Conservation (phyloP, 2,888 invertebrate species). For the Muschampia plurimacula region DNA sequence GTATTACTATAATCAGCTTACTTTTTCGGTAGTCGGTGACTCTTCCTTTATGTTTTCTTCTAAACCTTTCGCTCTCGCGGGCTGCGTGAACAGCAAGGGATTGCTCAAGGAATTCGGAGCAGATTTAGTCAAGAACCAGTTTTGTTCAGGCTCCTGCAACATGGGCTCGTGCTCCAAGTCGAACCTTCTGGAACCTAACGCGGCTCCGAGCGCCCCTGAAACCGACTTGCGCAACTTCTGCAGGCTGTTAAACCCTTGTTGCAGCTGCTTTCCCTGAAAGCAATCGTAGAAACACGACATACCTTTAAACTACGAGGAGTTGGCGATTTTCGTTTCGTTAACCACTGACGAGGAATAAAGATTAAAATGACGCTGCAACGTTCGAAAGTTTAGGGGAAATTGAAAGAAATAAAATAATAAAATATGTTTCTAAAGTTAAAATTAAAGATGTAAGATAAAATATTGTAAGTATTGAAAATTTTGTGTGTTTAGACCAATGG, state of each 20-base stretch:
- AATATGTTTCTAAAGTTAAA: neutral
- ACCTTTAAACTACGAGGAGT: slow-evolving; percentile 79
- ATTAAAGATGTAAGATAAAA: neutral
- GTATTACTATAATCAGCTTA: too few relatives aligned
- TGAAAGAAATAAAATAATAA: too few relatives aligned
- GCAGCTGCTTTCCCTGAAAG: slow-evolving; percentile 81
- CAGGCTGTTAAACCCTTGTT: slow-evolving; percentile 87
- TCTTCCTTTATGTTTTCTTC: slow-evolving; percentile 75
- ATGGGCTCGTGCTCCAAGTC: slow-evolving; percentile 82
- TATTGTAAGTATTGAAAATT: neutral
- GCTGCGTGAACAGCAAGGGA: slow-evolving; percentile 72
- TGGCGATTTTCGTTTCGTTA: slow-evolving; percentile 47
- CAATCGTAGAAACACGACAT: slow-evolving; percentile 84
- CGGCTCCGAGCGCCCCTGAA: slow-evolving; percentile 86
- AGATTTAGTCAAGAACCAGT: slow-evolving; percentile 93
- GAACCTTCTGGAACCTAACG: slow-evolving; percentile 79
- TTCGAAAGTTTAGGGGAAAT: slow-evolving; percentile 13
- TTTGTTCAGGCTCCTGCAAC: slow-evolving; percentile 83
- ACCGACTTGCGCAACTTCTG: slow-evolving; percentile 90
- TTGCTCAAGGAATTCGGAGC: slow-evolving; percentile 92
- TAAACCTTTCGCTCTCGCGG: slow-evolving; percentile 61
- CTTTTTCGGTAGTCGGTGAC: slow-evolving; percentile 70
- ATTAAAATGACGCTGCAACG: slow-evolving; percentile 49
- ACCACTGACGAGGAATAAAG: slow-evolving; percentile 78
- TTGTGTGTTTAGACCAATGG: neutral